phyloP scores from a whole-genome alignment of 1,140 invertebrate genomes.

The Oreohelix idahoensis region DNA sequence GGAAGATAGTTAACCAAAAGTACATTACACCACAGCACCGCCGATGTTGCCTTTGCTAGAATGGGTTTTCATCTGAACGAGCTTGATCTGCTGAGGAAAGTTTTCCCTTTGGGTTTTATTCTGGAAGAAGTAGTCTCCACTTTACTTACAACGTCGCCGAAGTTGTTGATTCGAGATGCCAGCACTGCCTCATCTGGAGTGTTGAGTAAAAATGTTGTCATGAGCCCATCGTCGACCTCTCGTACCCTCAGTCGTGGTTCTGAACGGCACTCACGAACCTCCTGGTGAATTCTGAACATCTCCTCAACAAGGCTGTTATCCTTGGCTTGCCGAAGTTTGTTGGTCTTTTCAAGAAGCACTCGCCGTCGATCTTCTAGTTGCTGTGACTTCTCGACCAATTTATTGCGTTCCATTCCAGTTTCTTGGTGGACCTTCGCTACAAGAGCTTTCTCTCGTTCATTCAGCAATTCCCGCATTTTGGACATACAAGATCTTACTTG shows the following conservation, averaged over 20 bases:
- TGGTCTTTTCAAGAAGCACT: conserved; percentile 41
- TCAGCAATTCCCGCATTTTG: conserved; percentile 48
- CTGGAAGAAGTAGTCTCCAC: conserved; percentile 46
- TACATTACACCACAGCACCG: too few species aligned
- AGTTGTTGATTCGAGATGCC: conserved; percentile 51
- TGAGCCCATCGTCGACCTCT: conserved; percentile 55
- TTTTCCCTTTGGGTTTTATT: conserved; percentile 6
- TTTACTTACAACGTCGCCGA: conserved; percentile 48
- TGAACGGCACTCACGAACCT: conserved; percentile 46
- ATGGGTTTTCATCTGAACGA: conserved; percentile 5
- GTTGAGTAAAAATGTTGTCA: conserved; percentile 56
- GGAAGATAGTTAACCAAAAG: too few species aligned
- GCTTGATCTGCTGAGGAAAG: neutral
- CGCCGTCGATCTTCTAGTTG: conserved; percentile 43
- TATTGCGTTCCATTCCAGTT: conserved; percentile 52
- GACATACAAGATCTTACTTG: conserved; percentile 51
- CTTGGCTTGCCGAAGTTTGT: conserved; percentile 47
- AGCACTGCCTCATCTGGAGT: conserved; percentile 49
- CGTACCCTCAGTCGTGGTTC: conserved; percentile 45
- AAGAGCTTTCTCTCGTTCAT: conserved; percentile 57
- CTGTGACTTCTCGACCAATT: conserved; percentile 52
- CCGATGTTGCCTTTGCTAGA: neutral
- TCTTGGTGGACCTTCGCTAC: conserved; percentile 47
- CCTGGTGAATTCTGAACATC: conserved; percentile 54
- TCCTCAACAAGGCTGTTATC: conserved; percentile 54